These are phyloP conservation scores for Ramphastos sulfuratus DNA, from an alignment of 2,113 vertebrate genomes.

Conservation along the genomic window DNA sequence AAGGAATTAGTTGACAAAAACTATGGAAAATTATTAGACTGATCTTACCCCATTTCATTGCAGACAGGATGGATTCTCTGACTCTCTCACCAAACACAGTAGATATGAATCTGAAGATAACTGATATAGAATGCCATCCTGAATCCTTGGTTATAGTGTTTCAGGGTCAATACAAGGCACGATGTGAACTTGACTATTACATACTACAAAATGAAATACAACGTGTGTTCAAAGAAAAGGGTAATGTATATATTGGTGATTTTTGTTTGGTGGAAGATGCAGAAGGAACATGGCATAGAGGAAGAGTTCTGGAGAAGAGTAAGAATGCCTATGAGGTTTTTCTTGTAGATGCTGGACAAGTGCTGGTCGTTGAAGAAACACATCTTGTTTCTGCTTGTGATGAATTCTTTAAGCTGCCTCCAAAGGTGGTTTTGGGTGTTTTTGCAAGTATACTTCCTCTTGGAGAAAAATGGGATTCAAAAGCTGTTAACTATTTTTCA, in stretches of 20 bases:
- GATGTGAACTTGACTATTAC: slow-evolving; percentile 86
- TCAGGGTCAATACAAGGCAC: slow-evolving; percentile 77
- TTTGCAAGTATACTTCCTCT: slow-evolving; percentile 87
- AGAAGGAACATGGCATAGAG: slow-evolving; percentile 85
- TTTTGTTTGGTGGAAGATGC: slow-evolving; percentile 88
- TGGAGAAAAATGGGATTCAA: slow-evolving; percentile 74
- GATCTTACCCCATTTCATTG: slow-evolving; percentile 63
- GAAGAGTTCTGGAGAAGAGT: slow-evolving; percentile 81
- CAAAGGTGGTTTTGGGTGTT: slow-evolving; percentile 84
- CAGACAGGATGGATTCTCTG: slow-evolving; percentile 74
- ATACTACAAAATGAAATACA: slow-evolving; percentile 88
- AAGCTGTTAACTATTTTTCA: slow-evolving; percentile 82
- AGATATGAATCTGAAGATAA: slow-evolving; percentile 84
- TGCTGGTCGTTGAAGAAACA: slow-evolving; percentile 72
- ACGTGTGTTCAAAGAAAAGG: slow-evolving; percentile 75
- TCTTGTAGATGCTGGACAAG: slow-evolving; percentile 85
- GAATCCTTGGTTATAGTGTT: slow-evolving; percentile 84
- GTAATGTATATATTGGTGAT: slow-evolving; percentile 72
- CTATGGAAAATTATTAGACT: background rate
- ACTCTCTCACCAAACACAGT: slow-evolving; percentile 44
- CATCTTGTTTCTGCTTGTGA: slow-evolving; percentile 78
- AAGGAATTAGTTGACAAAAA: background rate
- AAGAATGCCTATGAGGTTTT: slow-evolving; percentile 75
- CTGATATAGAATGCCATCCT: slow-evolving; percentile 79
- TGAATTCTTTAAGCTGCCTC: slow-evolving; percentile 85